phyloP scores from a whole-genome alignment of 2,888 invertebrate species.

The Strigamia transsilvanica region DNA sequence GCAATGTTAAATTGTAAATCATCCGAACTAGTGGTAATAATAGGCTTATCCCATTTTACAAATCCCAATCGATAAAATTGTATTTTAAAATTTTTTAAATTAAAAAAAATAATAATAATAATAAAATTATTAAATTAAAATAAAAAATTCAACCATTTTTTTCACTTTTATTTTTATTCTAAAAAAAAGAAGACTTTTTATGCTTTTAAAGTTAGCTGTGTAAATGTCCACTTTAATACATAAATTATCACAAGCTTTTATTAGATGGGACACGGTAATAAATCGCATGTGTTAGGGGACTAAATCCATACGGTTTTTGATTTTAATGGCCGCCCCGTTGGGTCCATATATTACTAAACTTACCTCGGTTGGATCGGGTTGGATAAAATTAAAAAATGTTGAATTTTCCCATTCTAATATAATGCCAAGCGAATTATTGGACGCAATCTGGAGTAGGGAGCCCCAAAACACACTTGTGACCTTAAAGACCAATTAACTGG shows the following conservation, averaged over 20 bases:
- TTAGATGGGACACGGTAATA: slow-evolving; percentile 44
- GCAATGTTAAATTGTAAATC: slow-evolving; percentile 31
- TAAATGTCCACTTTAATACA: slow-evolving; percentile 48
- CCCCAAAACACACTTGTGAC: not conserved
- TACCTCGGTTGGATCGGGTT: not conserved
- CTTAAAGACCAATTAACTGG: slow-evolving; percentile 7
- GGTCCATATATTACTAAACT: too few species aligned
- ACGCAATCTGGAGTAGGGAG: not conserved
- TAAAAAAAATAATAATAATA: not conserved
- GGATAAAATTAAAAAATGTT: slow-evolving; percentile 9
- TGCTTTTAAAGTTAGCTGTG: not conserved
- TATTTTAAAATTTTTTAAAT: not conserved
- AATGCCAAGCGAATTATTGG: not conserved
- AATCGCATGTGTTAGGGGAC: slow-evolving; percentile 6
- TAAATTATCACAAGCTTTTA: slow-evolving; percentile 43
- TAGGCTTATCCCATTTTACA: not conserved
- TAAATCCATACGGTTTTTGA: slow-evolving; percentile 49
- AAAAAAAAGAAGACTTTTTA: not conserved
- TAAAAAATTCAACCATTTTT: not conserved
- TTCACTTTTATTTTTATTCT: not conserved
- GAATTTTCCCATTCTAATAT: not conserved
- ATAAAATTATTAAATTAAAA: too few species aligned
- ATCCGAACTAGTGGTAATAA: not conserved
- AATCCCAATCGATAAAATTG: slow-evolving; percentile 22
- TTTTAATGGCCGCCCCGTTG: slow-evolving; percentile 3